These are phyloP conservation scores for Tragelaphus imberbis DNA, from an alignment of 2,113 vertebrate genomes.

Conservation along the genomic window DNA sequence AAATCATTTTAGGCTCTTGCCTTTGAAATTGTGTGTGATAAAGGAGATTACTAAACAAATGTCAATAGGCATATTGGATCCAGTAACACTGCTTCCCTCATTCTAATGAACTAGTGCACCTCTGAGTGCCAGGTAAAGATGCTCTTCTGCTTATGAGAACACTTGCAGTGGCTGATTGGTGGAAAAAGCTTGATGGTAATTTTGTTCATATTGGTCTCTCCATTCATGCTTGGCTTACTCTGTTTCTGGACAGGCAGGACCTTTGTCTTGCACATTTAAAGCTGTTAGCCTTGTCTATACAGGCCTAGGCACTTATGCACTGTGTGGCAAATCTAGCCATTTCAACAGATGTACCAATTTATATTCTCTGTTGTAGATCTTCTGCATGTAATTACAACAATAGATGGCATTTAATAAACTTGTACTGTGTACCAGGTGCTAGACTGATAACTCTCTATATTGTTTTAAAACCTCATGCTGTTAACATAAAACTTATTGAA, in stretches of 20 bases:
- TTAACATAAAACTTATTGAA: neutral
- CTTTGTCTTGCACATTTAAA: neutral
- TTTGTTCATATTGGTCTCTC: neutral
- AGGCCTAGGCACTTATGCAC: neutral
- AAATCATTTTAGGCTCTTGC: slow-evolving; percentile 37
- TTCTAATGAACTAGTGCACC: neutral
- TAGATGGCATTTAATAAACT: neutral
- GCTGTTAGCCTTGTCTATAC: neutral
- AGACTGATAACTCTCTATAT: neutral
- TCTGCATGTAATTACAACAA: neutral
- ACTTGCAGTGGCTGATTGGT: neutral
- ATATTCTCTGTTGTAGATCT: neutral
- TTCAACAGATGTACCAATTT: neutral
- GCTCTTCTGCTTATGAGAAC: neutral
- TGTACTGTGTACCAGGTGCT: neutral
- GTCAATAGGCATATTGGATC: neutral
- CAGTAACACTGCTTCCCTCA: neutral
- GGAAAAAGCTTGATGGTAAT: neutral
- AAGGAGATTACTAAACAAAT: slow-evolving; percentile 5
- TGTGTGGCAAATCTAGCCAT: neutral
- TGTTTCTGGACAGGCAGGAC: neutral
- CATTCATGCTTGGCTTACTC: neutral
- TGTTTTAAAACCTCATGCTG: neutral
- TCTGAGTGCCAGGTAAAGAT: neutral
- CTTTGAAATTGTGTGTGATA: neutral